A percentile compares a stretch with the other conserved stretches of the same genome.
These are phyloP conservation scores for Hapalemur alaotrensis DNA, from an alignment of 2,797 vertebrate species.

Conservation along the genomic window DNA sequence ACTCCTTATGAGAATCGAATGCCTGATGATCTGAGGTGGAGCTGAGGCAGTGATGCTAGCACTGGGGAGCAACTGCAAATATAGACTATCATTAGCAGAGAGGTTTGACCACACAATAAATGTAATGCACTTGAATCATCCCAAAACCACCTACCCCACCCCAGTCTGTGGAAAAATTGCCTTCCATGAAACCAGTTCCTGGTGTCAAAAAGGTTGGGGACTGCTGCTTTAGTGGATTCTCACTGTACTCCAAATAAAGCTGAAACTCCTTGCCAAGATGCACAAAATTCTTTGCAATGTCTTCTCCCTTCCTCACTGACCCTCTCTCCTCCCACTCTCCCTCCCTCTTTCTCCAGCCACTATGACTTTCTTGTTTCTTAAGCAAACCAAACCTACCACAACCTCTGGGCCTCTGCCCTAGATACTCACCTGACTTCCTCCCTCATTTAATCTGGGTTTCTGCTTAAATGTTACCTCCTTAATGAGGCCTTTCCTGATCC, in stretches of 20 bases:
- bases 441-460: neutral
- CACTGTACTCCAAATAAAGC: neutral
- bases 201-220: too few species aligned
- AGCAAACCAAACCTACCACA: neutral
- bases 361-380: neutral
- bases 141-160: too few species aligned
- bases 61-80: too few species aligned
- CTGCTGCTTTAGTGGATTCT: neutral
- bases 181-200: too few species aligned
- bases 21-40: too few species aligned
- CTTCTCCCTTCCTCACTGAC: neutral
- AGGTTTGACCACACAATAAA: too few species aligned
- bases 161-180: too few species aligned
- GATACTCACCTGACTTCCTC: neutral
- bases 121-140: too few species aligned
- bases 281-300: neutral
- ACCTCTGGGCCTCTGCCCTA: neutral
- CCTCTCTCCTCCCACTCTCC: neutral
- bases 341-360: neutral
- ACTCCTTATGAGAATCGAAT: too few species aligned
- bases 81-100: too few species aligned
- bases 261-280: neutral
- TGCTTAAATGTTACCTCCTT: neutral
- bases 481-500: neutral
- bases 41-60: too few species aligned